phyloP scores from a whole-genome alignment of 2,797 vertebrate genomes.

The Enteromius unitaeniatus region DNA sequence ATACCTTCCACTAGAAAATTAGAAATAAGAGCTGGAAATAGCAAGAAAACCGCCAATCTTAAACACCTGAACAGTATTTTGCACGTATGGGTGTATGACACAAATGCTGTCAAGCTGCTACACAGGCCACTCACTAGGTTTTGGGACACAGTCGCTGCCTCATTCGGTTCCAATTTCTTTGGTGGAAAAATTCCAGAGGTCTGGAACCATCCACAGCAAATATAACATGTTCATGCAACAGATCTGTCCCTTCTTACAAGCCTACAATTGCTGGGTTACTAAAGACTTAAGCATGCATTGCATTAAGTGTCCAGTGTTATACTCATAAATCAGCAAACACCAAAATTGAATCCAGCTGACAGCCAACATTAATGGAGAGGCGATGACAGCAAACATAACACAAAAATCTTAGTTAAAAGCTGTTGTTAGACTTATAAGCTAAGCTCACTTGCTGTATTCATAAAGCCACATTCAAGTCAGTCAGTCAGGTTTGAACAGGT shows the following conservation, averaged over 20 bases:
- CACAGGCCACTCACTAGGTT: neutral
- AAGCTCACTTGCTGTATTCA: neutral
- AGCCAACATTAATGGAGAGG: neutral
- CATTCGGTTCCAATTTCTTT: constrained; percentile 35
- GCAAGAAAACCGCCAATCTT: neutral
- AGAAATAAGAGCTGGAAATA: neutral
- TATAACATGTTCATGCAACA: constrained; percentile 69
- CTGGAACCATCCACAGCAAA: constrained; percentile 68
- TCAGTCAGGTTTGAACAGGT: neutral
- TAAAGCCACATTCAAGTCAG: neutral
- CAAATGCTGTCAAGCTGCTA: neutral
- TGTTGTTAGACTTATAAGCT: neutral
- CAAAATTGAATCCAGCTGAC: neutral
- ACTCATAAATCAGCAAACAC: neutral
- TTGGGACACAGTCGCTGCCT: neutral
- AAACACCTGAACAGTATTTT: neutral
- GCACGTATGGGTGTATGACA: neutral
- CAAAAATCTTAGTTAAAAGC: neutral
- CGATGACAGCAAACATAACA: neutral
- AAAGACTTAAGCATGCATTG: neutral
- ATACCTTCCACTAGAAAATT: neutral
- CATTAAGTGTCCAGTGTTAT: neutral
- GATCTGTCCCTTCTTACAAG: constrained; percentile 52
- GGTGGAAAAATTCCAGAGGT: constrained; percentile 63
- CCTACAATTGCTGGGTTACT: constrained; percentile 11